Evolutionary conservation across 2,113 vertebrate genomes (phyloP).

Genomic region (Apistogramma diplotaenia): DNA sequence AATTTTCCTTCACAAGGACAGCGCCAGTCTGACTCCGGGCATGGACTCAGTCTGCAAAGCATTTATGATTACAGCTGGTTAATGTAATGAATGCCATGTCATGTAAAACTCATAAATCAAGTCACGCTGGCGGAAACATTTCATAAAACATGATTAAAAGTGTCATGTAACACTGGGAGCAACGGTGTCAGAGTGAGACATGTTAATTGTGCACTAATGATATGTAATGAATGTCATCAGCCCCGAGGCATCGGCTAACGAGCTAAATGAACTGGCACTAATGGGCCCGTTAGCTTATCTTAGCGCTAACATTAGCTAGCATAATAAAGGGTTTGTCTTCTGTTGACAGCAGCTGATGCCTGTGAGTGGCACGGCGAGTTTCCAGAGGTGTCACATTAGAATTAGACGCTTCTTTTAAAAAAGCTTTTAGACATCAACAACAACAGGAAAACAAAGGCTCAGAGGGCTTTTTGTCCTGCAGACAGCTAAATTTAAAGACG

Average conservation of each 20-base stretch:
- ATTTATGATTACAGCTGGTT: slow-evolving; percentile 44
- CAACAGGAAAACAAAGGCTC: slow-evolving; percentile 15
- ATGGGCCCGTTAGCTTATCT: slow-evolving; percentile 72
- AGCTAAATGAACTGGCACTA: slow-evolving; percentile 78
- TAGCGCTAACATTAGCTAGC: slow-evolving; percentile 60
- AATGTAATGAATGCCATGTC: slow-evolving; percentile 58
- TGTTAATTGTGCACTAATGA: slow-evolving; percentile 76
- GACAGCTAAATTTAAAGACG: neutral
- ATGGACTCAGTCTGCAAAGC: slow-evolving; percentile 6
- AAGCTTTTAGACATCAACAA: slow-evolving; percentile 23
- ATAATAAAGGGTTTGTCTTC: slow-evolving; percentile 59
- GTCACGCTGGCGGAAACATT: slow-evolving; percentile 54
- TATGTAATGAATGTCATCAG: slow-evolving; percentile 77
- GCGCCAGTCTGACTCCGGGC: slow-evolving; percentile 67
- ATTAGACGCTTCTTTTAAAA: slow-evolving; percentile 7
- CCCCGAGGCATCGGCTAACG: slow-evolving; percentile 70
- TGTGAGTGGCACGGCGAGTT: slow-evolving; percentile 14
- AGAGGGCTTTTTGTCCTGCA: neutral
- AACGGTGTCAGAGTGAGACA: slow-evolving; percentile 62
- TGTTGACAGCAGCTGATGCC: slow-evolving; percentile 37
- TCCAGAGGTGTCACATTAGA: slow-evolving; percentile 43
- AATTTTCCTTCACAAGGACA: slow-evolving; percentile 12
- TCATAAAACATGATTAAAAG: slow-evolving; percentile 73
- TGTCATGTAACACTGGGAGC: slow-evolving; percentile 72
- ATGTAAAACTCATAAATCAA: slow-evolving; percentile 72